Base-by-base conservation (phyloP, 2,888 invertebrate species). In the Arrhopalites spinosus region DNA sequence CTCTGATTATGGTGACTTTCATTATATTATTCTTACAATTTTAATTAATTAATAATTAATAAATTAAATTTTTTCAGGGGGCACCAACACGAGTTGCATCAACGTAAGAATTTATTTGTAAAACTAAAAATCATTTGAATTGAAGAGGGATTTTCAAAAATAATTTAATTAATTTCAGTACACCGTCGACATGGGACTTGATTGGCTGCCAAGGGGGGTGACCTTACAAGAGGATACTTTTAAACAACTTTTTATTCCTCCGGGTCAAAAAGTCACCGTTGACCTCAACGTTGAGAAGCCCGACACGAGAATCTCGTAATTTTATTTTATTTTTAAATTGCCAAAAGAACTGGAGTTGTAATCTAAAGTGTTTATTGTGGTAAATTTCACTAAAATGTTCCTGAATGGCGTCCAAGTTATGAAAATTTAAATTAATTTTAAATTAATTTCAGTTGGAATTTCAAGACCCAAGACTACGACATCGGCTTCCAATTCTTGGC, bases 1-100 rank as follows among this genome's bases (percentile, higher is more conserved):
- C 29, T 66, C 73, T 2, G 73, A 73, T 20, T 73, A 73, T 66
- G n/a, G n/a, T n/a, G n/a, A n/a, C n/a, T n/a, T n/a, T n/a, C n/a
- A n/a, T n/a, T n/a, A n/a, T n/a, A n/a, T n/a, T n/a, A n/a, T n/a
- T n/a, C n/a, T n/a, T n/a, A n/a, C n/a, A n/a, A n/a, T n/a, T n/a
- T n/a, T n/a, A n/a, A n/a, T n/a, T n/a, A n/a, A n/a, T n/a, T n/a
- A n/a, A n/a, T n/a, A n/a, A n/a, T n/a, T n/a, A n/a, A n/a, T n/a
- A n/a, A n/a, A n/a, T n/a, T n/a, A n/a, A n/a, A n/a, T n/a, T n/a
- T n/a, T n/a, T n/a, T n/a, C n/a, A n/a, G 73, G 73, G 17, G 73
- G 73, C n/a, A 13, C 66, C 15, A 73, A 73, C 25, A 66, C 66
- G 27, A 29, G 66, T 20, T 73, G 73, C 25, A 36, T 25, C 11